Evolutionary conservation across 2,888 invertebrate species (phyloP), one percentile per base, ranked within the genome.

Genomic region (Drosophila testacea): DNA sequence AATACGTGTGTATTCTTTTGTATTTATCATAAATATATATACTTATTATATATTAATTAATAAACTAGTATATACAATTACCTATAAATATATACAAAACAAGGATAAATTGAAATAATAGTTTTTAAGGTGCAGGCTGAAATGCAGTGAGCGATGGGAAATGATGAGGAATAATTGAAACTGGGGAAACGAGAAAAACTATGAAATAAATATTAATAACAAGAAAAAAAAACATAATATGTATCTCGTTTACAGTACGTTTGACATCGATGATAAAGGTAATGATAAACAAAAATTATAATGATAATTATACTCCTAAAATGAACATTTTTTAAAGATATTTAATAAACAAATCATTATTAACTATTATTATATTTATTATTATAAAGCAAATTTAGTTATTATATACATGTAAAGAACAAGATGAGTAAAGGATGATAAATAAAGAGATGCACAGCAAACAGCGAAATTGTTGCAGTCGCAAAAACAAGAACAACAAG

Each of bases 331-430:
- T 89, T 85, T 84, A 84, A 87, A 89, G 80, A 86, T 88, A 83
- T 88, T 83, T 88, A 88, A 86, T 81, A 85, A 83, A 88, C 71
- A 82, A 83, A 89, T 88, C 86, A 88, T 86, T 86, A 86, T 87
- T 89, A 87, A 81, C 78, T 84, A 89, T 82, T 83, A 85, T 81
- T 78, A 79, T 82, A 74, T 73, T 78, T 76, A 81, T 78, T 78
- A 71, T 79, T 82, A 83, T 88, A 87, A 82, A 84, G 77, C 77
- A 84, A 89, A 89, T 89, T 85, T 87, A 85, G 85, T 85, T 85
- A 84, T 84, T 84, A 87, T 81, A 80, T 71, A 79, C 73, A 66
- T 86, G 85, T 85, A 85, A 85, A 89, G 76, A 89, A 75, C 67
- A 75, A 77, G 73, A 72, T 51, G 74, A 78, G 74, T 34, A 88